Evolutionary conservation across 2,797 vertebrate genomes (phyloP).

Genomic region (Australoheros facetus): DNA sequence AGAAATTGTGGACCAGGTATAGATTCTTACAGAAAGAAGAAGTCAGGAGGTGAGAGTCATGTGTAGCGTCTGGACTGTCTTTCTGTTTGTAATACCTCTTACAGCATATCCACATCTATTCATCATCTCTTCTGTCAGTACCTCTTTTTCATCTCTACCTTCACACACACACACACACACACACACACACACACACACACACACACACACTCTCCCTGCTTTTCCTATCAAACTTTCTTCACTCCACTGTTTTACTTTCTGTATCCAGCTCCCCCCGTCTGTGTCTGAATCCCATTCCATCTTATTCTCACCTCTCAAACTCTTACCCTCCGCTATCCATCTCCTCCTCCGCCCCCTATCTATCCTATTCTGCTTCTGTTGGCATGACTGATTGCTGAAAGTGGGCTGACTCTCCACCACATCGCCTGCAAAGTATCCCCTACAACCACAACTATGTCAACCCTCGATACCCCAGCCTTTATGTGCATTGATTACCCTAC

Average conservation of each 20-base stretch:
- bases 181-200: background rate
- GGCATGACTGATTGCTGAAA: constrained; percentile 74
- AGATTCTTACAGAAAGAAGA: constrained; percentile 29
- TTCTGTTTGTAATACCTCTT: constrained; percentile 16
- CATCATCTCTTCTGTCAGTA: constrained; percentile 58
- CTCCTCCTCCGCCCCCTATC: constrained; percentile 58
- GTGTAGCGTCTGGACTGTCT: constrained; percentile 5
- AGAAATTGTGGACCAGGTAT: constrained; percentile 13
- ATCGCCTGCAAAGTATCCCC: constrained; percentile 53
- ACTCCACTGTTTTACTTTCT: constrained; percentile 49
- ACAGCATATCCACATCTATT: constrained; percentile 44
- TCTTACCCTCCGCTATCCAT: constrained; percentile 55
- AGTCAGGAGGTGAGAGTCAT: background rate
- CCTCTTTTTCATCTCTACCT: constrained; percentile 22
- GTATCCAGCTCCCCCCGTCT: constrained; percentile 45
- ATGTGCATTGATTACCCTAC: constrained; percentile 66
- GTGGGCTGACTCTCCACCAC: constrained; percentile 35
- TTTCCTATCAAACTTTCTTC: constrained; percentile 60
- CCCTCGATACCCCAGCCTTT: constrained; percentile 25
- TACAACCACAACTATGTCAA: constrained; percentile 48
- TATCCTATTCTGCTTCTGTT: constrained; percentile 66
- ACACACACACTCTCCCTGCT: constrained; percentile 11
- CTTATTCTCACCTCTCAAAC: constrained; percentile 75
- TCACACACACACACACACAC: background rate
- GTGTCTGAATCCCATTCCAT: constrained; percentile 58